phyloP scores from a whole-genome alignment of 2,888 invertebrate species.

The Pyrgus malvae region DNA sequence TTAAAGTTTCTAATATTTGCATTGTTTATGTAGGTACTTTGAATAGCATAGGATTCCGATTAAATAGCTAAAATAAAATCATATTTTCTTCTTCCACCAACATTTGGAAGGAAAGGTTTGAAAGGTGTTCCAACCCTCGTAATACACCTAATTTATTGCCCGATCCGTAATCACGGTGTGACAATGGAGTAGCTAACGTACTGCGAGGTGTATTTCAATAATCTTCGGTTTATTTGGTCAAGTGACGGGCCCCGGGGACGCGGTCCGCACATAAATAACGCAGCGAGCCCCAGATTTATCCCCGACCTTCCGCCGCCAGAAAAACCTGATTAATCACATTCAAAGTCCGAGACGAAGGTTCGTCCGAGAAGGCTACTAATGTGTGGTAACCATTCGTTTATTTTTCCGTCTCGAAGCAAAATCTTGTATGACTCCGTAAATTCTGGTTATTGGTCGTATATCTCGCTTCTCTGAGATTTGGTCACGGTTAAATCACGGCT shows the following conservation, averaged over 20 bases:
- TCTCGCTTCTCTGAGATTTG: too few species aligned
- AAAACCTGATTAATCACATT: slow-evolving; percentile 71
- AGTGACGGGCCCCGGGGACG: slow-evolving; percentile 19
- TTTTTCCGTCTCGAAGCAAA: background rate
- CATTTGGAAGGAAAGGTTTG: too few species aligned
- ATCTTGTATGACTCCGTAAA: too few species aligned
- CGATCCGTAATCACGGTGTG: background rate
- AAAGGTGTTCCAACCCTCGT: background rate
- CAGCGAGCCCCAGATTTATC: slow-evolving; percentile 53
- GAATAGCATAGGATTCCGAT: too few species aligned
- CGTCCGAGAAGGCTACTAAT: slow-evolving; percentile 9
- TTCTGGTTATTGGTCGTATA: too few species aligned
- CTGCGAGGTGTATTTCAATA: slow-evolving; percentile 24
- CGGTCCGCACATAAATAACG: slow-evolving; percentile 48
- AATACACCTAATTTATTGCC: slow-evolving; percentile 1
- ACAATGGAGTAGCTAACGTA: slow-evolving; percentile 1
- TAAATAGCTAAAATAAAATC: too few species aligned
- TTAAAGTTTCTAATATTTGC: too few species aligned
- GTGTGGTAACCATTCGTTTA: background rate
- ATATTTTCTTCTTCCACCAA: too few species aligned
- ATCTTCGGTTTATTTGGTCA: slow-evolving; percentile 26
- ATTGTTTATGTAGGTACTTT: too few species aligned
- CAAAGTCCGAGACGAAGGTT: slow-evolving; percentile 63
- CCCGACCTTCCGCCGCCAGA: slow-evolving; percentile 16
- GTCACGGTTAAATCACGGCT: too few species aligned